Conservation (phyloP, 2,888 invertebrate species). For the Steinernema hermaphroditum region DNA sequence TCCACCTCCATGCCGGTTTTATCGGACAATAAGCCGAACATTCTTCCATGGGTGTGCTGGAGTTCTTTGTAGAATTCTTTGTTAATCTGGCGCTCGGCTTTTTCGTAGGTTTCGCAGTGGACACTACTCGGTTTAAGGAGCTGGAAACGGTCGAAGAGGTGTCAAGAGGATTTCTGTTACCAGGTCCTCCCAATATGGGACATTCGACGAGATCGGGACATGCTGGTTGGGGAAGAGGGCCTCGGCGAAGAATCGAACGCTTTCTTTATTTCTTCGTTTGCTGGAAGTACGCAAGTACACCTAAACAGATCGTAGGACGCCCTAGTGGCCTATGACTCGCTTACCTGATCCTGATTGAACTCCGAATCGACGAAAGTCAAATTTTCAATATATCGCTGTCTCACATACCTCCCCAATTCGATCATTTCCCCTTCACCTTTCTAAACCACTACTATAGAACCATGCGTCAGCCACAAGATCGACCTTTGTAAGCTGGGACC, state of each 20-base stretch:
- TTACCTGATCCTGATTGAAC: not conserved
- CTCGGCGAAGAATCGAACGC: constrained; percentile 7
- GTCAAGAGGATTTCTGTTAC: not conserved
- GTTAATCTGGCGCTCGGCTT: not conserved
- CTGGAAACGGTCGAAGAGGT: constrained; percentile 19
- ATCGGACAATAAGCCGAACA: constrained; percentile 42
- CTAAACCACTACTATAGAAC: not conserved
- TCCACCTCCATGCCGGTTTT: constrained; percentile 46
- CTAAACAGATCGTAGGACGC: not conserved
- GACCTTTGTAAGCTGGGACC: not conserved
- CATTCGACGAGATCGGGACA: not conserved
- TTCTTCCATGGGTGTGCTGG: not conserved
- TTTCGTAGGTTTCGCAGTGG: constrained; percentile 42
- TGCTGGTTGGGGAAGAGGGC: not conserved
- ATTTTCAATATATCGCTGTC: not conserved
- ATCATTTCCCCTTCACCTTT: not conserved
- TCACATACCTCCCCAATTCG: not conserved
- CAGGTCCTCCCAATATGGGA: constrained; percentile 2
- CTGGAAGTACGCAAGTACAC: not conserved
- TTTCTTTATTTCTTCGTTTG: not conserved
- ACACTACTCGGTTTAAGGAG: constrained; percentile 38
- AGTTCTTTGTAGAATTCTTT: constrained; percentile 21
- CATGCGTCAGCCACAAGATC: not conserved
- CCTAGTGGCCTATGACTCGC: not conserved
- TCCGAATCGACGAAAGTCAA: not conserved